A percentile compares a stretch with the other conserved stretches of the same genome.
Evolutionary conservation across 1,140 invertebrate genomes (phyloP).

Genomic region (Hyles euphorbiae): DNA sequence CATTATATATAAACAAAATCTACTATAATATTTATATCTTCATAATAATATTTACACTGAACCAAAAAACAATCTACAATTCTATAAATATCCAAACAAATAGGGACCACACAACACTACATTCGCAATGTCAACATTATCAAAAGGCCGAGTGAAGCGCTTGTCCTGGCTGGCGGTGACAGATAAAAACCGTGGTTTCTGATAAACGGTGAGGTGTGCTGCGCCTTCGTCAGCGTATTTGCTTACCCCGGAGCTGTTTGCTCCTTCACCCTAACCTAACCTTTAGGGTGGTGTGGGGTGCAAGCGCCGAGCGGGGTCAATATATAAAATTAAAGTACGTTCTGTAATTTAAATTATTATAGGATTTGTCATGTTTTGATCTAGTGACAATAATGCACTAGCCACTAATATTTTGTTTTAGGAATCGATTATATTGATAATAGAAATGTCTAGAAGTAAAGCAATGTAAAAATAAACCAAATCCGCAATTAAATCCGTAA

Average conservation of each 20-base stretch:
- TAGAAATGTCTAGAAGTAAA: no score
- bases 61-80: no score
- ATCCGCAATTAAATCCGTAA: no score
- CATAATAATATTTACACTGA: no score
- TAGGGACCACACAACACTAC: no score
- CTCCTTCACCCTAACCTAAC: constrained; percentile 63
- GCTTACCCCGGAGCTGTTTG: constrained; percentile 65
- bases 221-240: constrained; percentile 68
- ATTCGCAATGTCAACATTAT: constrained; percentile 44
- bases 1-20: no score
- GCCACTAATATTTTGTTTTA: no score
- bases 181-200: constrained; percentile 58
- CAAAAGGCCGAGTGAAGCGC: constrained; percentile 51
- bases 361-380: constrained; percentile 1
- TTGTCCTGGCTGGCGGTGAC: constrained; percentile 56
- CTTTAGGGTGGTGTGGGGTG: constrained; percentile 30
- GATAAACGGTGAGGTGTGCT: constrained; percentile 44
- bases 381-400: no score
- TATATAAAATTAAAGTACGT: neutral
- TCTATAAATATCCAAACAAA: no score
- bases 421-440: no score
- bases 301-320: constrained; percentile 9
- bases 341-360: constrained; percentile 1
- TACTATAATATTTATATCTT: no score
- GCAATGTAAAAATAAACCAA: no score